A percentile compares a stretch with the other conserved stretches of the same genome.
Evolutionary conservation across 2,888 invertebrate genomes (phyloP).

Genomic region (Drosophila seclusa): DNA sequence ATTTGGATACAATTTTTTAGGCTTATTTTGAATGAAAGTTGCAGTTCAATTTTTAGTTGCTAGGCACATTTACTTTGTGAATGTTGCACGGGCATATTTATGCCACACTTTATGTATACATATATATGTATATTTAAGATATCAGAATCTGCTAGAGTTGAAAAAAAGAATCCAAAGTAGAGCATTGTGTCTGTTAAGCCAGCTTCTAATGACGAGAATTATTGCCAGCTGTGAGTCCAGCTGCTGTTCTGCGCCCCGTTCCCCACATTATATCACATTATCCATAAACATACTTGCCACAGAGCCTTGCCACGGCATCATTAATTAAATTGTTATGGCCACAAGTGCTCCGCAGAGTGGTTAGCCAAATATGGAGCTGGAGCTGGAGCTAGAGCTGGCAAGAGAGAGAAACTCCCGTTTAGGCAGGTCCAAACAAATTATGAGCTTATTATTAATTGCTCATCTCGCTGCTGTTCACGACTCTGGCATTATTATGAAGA

Average conservation of each 20-base stretch:
- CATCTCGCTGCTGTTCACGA: constrained; percentile 40
- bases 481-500: constrained; percentile 70
- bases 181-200: background rate
- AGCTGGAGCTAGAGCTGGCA: constrained; percentile 1
- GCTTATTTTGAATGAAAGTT: background rate
- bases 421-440: constrained; percentile 80
- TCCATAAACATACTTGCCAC: constrained; percentile 17
- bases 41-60: background rate
- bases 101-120: background rate
- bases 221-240: constrained; percentile 47
- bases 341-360: constrained; percentile 31
- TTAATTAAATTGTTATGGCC: constrained; percentile 78
- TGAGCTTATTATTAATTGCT: constrained; percentile 84
- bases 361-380: constrained; percentile 31
- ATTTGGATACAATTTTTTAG: background rate
- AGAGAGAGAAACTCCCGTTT: constrained; percentile 45
- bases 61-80: background rate
- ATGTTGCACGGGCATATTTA: background rate
- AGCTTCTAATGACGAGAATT: constrained; percentile 47
- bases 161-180: background rate
- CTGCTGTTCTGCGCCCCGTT: background rate
- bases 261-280: background rate
- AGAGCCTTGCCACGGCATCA: constrained; percentile 52
- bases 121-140: background rate
- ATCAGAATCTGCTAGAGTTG: background rate